Conservation (phyloP, 1,140 invertebrate genomes). For the Drusus annulatus region DNA sequence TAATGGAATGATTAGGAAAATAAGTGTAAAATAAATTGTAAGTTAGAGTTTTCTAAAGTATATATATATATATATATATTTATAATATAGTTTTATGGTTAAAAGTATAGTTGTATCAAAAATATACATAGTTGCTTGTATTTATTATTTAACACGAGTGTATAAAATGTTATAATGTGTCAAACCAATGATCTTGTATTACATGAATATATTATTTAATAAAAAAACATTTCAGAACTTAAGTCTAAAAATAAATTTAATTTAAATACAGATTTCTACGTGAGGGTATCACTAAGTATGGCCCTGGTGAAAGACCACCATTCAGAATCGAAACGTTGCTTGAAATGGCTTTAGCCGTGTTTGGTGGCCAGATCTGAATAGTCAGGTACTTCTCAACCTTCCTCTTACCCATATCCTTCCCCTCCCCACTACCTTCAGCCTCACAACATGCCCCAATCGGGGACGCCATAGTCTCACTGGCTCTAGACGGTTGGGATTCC, state of each 20-base stretch:
- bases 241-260: neutral
- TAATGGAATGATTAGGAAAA: neutral
- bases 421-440: no score
- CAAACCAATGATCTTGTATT: slow-evolving; percentile 6
- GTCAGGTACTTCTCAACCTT: no score
- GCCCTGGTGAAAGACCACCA: no score
- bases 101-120: neutral
- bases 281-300: no score
- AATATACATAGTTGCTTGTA: neutral
- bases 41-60: neutral
- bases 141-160: slow-evolving; percentile 6
- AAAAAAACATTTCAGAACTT: neutral
- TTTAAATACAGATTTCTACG: neutral
- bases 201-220: neutral
- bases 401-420: no score
- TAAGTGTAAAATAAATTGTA: neutral
- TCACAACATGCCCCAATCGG: no score
- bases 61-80: neutral
- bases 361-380: no score
- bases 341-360: no score
- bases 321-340: no score
- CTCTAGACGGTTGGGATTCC: no score
- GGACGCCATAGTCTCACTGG: no score
- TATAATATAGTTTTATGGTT: neutral
- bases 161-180: neutral